Base-by-base conservation (phyloP, 2,888 invertebrate genomes). In the Drosophila colorata region DNA sequence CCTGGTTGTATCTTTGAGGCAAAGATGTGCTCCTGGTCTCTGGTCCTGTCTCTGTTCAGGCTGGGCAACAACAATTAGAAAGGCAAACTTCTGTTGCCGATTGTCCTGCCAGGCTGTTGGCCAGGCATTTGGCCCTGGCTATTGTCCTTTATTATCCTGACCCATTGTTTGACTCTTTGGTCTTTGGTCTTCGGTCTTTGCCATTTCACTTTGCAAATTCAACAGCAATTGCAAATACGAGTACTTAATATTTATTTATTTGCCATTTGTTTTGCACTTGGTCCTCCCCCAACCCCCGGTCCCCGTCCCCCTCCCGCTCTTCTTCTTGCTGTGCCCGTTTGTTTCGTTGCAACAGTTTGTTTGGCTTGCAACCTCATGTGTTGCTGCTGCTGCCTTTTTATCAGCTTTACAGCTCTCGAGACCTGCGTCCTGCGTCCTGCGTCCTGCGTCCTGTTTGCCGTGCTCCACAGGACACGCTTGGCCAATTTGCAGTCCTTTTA, bases 211-310 rank as follows among this genome's bases (percentile, higher is more conserved):
- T 61, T 52, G 61, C 52, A 49, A 59, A 68, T 63, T 70, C 40
- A 47, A 80, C 59, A 76, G 48, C 69, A 78, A 76, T 61, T 74
- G 61, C 69, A 72, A 79, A 85, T 53, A 64, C 59, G 31, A 56
- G 40, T 58, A 67, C 71, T 72, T 84, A 80, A 78, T 85, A 82
- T 82, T 82, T 82, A 82, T 82, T 80, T 69, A 72, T 78, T 82
- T 85, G 69, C 47, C 78, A 76, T 64, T 78, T 75, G 59, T 46
- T 58, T 69, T 68, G 49, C 47, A 28, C 28, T 16, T 38, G 56
- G 3, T 14, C 23, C 38, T 7, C 6, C 13, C 14, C 8, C 4
- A 2, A n/a, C n/a, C 1, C 4, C 43, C 1, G 4, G 6, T 14
- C 1, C 23, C 35, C n/a, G n/a, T n/a, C n/a, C n/a, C n/a, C n/a